Evolutionary conservation across 92 coral and sea anemone species (phyloP), one percentile per base, ranked within the genome.

Genomic region (Phymanthus crucifer): DNA sequence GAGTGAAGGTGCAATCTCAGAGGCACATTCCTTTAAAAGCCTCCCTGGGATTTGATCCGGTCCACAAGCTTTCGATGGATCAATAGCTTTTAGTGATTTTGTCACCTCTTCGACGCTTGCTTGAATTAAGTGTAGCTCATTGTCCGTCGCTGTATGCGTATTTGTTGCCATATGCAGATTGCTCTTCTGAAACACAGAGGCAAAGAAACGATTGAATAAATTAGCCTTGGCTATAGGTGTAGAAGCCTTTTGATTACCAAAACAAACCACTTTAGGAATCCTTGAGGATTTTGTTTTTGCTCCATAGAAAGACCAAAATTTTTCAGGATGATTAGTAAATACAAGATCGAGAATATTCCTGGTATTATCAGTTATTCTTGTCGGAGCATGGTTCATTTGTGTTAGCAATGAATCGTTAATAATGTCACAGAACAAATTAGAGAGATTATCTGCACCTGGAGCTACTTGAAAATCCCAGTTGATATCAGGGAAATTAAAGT

Each of bases 161-260:
- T 71, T 66, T 78, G 83, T 66, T 66, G 74, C 26, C 47, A 79
- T 78, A 77, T 84, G 83, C 65, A 77, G 72, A 78, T 79, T 47
- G 38, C 80, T 74, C 84, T 85, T 85, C 79, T 68, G 61, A 58
- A 84, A 84, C 83, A 78, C 88, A 40, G 88, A 71, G 84, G 88
- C 83, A 78, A 70, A 84, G 27, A 80, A 80, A 26, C 31, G 70
- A 56, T 72, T 72, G 50, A 84, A 78, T 78, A 78, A 64, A 45
- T 78, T 71, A 21, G 88, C 88, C 69, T 78, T 84, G 46, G 84
- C 88, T 32, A 57, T 40, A 57, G 79, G 83, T 19, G 67, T 68
- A 61, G 87, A 83, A 35, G 82, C 82, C 48, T 83, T 76, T 14
- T 40, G 27, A 45, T 52, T 69, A 73, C 75, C 86, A 73, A 82